Base-by-base conservation (phyloP, 2,888 invertebrate species). In the Laspeyria flexula region DNA sequence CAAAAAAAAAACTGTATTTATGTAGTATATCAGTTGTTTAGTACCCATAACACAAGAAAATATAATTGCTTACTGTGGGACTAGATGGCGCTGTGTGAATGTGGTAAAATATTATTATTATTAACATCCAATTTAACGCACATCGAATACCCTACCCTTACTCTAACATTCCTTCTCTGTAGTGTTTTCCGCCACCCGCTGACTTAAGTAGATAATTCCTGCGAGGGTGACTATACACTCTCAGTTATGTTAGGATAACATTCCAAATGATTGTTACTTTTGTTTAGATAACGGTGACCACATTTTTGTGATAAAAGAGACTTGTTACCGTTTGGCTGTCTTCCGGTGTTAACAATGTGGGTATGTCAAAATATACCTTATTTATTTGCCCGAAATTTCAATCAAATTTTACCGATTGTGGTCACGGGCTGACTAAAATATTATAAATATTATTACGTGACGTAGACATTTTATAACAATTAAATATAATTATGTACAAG, bases 161-260 rank as follows among this genome's bases (percentile, higher is more conserved):
- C 37, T 46, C 43, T 39, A 11, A 41, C 37, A 49, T 53, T 58
- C 43, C 37, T 16, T 6, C 9, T 40, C 45, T 34, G 45, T 42
- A 33, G 44, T 35, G 45, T 57, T 65, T 15, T 63, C 67, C 64
- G 57, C 62, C 60, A 39, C 72, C 65, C 35, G 57, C 65, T 55
- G 68, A 54, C 54, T 11, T 65, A 68, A 68, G 54, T 39, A 71
- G 75, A 75, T 70, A 75, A 76, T 73, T 63, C 58, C 38, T 10
- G 38, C 43, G 55, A 43, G 54, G 65, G 61, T 67, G 57, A 49
- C 61, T 58, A n/a, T n/a, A 27, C 40, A 16, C 47, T 40, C 55
- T 55, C 33, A 27, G 18, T 43, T 47, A 58, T 41, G 49, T 43
- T 50, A 43, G 48, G 64, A 35, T 38, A 42, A 51, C 53, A 65